Base-by-base conservation (phyloP, 2,113 vertebrate genomes). In the Jacana jacana region DNA sequence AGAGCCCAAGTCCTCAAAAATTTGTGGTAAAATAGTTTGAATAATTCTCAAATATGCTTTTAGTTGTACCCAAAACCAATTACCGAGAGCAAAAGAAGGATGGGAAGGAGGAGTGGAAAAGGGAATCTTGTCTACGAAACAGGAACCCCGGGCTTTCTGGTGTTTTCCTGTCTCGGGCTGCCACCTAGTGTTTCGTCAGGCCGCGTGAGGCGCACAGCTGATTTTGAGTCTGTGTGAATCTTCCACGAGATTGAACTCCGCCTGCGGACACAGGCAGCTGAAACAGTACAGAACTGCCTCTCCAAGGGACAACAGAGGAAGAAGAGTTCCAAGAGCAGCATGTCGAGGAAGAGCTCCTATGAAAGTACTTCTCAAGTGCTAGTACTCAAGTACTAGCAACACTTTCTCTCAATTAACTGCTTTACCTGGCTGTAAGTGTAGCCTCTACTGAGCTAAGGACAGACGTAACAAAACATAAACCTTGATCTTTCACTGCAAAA, bases 161-260 rank as follows among this genome's bases (percentile, higher is more conserved):
- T 4, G 49, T 95, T 95, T 73, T 31, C 61, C 65, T 20, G 75
- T 63, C 88, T 94, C 31, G 5, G 66, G 69, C 93, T 94, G 96
- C 96, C 96, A 95, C 51, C 96, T 97, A 87, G 88, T 5, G 96
- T 19, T 65, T 4, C 3, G 60, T 30, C 5, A 33, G 55, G 20
- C 66, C 42, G 1, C 1, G 23, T 11, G 75, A 44, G 10, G 40
- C 30, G 11, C 33, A 7, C 5, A 4, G 57, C 39, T 66, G 19
- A 2, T 7, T 17, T 1, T 7, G 7, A 12, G 18, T 6, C 3
- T 6, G 20, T 0, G 3, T 0, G 24, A 44, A 11, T 33, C 55
- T 31, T 16, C 20, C 31, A 11, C 0, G 11, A 51, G 4, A 13
- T 4, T 19, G 10, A 48, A 10, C 39, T 35, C 25, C 0, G 6